Evolutionary conservation across 2,113 vertebrate genomes (phyloP), one percentile per base, ranked within the genome.

Genomic region (Mirounga angustirostris): DNA sequence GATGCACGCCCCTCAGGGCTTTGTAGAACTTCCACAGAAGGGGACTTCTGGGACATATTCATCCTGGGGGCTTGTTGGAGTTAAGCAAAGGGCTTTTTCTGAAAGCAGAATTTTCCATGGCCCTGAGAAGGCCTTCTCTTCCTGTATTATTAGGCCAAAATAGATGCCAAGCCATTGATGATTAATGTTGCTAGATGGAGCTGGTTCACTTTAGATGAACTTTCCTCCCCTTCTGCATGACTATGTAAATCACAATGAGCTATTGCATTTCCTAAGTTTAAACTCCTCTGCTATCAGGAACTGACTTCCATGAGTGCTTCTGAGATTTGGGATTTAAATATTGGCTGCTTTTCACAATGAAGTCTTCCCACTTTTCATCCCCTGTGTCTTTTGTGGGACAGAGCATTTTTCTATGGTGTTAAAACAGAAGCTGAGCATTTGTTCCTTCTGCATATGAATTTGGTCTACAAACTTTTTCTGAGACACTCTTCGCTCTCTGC

Each of bases 131-230:
- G 26, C 54, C 16, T 88, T 88, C 73, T 79, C 22, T 50, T 30
- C 63, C 52, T 87, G 54, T 93, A 89, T 81, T 95, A 40, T 79
- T 89, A 95, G 40, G 33, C 54, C 54, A 59, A 78, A 97, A 93
- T 21, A 73, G 46, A 90, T 65, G 26, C 52, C 71, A 83, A 93
- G 52, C 33, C 21, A 36, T 40, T 6, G 3, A 63, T 93, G 78
- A 88, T 79, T 89, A 95, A 97, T 74, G 33, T 30, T 97, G 71
- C 95, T 96, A 95, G 93, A 79, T 91, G 95, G 93, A 97, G 90
- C 90, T 91, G 61, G 46, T 95, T 95, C 78, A 52, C 78, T 91
- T 67, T 74, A 95, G 52, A 84, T 84, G 69, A 94, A 90, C 76
- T 95, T 43, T 90, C 43, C 67, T 97, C 74, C 50, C n/a, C 54